Percentiles rank a stretch among this genome's conserved stretches.
Evolutionary conservation across 2,888 invertebrate genomes (phyloP).

Genomic region (Fissipunctia ypsillon): DNA sequence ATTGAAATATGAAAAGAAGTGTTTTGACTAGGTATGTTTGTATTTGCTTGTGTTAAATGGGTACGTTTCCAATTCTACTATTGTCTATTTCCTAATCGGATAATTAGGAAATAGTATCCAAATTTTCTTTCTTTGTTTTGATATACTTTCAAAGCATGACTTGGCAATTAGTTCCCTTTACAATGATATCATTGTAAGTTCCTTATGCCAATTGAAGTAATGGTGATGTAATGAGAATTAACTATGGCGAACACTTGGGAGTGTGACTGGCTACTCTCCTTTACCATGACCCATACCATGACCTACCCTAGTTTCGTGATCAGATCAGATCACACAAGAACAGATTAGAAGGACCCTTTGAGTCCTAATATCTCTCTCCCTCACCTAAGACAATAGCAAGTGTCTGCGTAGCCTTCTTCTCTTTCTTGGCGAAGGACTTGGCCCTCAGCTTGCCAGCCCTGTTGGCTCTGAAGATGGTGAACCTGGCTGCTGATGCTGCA

Average conservation of each 20-base stretch:
- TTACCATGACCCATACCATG: too few species aligned
- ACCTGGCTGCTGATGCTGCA: constrained; percentile 93
- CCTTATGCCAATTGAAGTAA: neutral
- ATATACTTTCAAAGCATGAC: neutral
- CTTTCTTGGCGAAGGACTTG: constrained; percentile 98
- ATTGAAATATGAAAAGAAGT: neutral
- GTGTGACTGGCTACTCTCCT: neutral
- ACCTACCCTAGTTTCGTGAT: neutral
- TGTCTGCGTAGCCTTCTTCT: constrained; percentile 99
- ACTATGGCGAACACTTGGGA: neutral
- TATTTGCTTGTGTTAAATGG: too few species aligned
- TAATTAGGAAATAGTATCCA: too few species aligned
- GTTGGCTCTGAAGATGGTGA: constrained; percentile 97
- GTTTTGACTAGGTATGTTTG: neutral
- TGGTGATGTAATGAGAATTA: neutral
- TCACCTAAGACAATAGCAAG: constrained; percentile 99
- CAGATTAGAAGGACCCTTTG: neutral
- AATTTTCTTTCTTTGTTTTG: neutral
- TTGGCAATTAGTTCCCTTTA: neutral
- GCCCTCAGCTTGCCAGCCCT: constrained; percentile 98
- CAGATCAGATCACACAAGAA: neutral
- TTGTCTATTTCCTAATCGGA: neutral
- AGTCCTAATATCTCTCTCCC: constrained; percentile 1
- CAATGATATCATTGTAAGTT: neutral
- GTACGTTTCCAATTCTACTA: neutral